Evolutionary conservation across 2,888 invertebrate genomes (phyloP).

Genomic region (Melanostoma mellinum): DNA sequence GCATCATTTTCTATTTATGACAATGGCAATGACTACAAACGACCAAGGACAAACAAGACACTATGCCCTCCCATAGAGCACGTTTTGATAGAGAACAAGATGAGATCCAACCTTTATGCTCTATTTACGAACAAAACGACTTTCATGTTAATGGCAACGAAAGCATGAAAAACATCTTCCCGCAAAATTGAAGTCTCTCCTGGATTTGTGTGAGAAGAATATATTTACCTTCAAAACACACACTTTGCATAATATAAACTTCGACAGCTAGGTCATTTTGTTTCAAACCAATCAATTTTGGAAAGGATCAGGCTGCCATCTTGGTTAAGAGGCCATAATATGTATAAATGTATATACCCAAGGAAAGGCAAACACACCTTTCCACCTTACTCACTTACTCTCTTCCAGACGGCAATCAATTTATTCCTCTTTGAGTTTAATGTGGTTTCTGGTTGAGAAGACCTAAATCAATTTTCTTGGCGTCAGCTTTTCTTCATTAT

Average conservation of each 20-base stretch:
- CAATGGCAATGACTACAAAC: neutral
- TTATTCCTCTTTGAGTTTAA: conserved; percentile 20
- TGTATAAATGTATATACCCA: neutral
- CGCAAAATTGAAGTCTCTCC: conserved; percentile 12
- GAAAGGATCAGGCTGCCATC: neutral
- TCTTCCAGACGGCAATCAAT: conserved; percentile 17
- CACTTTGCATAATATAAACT: conserved; percentile 22
- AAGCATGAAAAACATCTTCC: neutral
- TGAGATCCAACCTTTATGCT: conserved; percentile 14
- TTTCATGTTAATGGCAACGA: conserved; percentile 31
- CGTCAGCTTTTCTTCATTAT: conserved; percentile 34
- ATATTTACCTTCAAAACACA: conserved; percentile 13
- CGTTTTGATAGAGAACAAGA: conserved; percentile 26
- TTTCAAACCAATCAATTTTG: conserved; percentile 19
- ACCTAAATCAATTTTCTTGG: conserved; percentile 62
- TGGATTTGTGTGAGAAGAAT: conserved; percentile 9
- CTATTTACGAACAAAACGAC: conserved; percentile 21
- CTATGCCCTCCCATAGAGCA: conserved; percentile 5
- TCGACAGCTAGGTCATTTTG: conserved; percentile 11
- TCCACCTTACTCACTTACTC: neutral
- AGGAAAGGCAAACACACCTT: conserved; percentile 23
- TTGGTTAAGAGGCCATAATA: conserved; percentile 22
- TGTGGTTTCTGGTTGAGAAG: conserved; percentile 48
- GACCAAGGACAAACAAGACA: conserved; percentile 10
- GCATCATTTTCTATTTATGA: conserved; percentile 27